Percentiles rank a stretch among this genome's conserved stretches.
Conservation (phyloP, 2,888 invertebrate species). For the Metopia argyrocephala region DNA sequence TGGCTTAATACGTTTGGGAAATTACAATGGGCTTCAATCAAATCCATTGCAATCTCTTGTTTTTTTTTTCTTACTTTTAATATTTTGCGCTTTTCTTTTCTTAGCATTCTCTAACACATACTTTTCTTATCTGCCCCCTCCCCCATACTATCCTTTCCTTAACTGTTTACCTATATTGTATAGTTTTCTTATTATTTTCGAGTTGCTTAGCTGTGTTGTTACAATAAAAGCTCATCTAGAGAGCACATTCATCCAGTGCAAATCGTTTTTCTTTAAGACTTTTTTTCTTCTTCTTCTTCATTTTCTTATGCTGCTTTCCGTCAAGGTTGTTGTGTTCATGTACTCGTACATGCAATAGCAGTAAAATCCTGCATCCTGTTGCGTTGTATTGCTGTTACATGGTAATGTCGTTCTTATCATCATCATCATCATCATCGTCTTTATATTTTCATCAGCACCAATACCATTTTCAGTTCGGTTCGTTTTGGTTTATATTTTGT, state of each 20-base stretch:
- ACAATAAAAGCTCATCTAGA: not conserved
- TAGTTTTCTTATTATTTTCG: not conserved
- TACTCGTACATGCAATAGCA: constrained; percentile 32
- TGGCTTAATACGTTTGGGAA: constrained; percentile 75
- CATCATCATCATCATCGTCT: constrained; percentile 23
- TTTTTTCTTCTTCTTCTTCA: constrained; percentile 18
- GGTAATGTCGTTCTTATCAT: constrained; percentile 20
- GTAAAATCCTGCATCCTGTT: constrained; percentile 53
- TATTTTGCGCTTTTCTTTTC: constrained; percentile 57
- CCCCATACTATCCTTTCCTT: not conserved
- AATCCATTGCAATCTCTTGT: constrained; percentile 69
- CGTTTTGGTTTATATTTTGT: constrained; percentile 64
- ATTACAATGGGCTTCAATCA: constrained; percentile 77
- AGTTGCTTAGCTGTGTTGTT: constrained; percentile 25
- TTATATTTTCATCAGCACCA: constrained; percentile 18
- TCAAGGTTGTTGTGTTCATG: constrained; percentile 51
- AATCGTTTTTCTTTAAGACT: constrained; percentile 7
- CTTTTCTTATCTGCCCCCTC: not conserved
- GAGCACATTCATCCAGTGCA: constrained; percentile 1
- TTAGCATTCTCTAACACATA: not conserved
- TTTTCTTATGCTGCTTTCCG: constrained; percentile 30
- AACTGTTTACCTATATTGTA: not conserved
- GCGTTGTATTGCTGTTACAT: constrained; percentile 36
- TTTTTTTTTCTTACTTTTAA: constrained; percentile 62
- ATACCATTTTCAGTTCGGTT: constrained; percentile 38